Evolutionary conservation across 1,140 invertebrate species (phyloP).

Genomic region (Lepidurus apus): DNA sequence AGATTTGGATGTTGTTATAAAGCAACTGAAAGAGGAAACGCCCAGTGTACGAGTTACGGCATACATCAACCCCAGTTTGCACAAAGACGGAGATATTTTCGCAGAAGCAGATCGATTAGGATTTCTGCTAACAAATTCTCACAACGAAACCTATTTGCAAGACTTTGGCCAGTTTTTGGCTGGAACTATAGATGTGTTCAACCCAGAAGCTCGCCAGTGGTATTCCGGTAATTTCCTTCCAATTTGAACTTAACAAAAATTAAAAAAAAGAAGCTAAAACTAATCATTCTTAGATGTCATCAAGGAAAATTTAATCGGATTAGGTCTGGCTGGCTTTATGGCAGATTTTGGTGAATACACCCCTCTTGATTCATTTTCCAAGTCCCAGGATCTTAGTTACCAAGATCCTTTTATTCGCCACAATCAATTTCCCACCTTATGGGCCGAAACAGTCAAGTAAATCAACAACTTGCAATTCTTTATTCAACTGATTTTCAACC

Average conservation of each 20-base stretch:
- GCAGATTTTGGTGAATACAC: conserved; percentile 49
- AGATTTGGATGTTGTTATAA: conserved; percentile 41
- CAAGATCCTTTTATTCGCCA: conserved; percentile 32
- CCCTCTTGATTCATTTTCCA: conserved; percentile 40
- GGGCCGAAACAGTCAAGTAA: conserved; percentile 35
- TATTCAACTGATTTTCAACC: background rate
- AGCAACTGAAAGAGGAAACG: conserved; percentile 39
- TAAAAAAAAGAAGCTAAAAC: background rate
- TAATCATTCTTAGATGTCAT: conserved; percentile 40
- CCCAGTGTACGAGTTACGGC: conserved; percentile 41
- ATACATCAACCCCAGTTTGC: conserved; percentile 47
- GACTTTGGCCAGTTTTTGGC: conserved; percentile 46
- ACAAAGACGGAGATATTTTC: conserved; percentile 43
- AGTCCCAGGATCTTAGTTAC: conserved; percentile 35
- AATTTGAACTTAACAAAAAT: background rate
- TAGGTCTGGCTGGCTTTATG: conserved; percentile 48
- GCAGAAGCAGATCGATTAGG: conserved; percentile 39
- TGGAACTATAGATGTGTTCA: conserved; percentile 45
- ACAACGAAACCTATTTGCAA: conserved; percentile 39
- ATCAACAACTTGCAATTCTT: background rate
- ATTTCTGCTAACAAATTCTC: conserved; percentile 42
- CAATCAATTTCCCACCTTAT: conserved; percentile 34
- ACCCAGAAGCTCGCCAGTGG: conserved; percentile 42
- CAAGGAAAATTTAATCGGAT: conserved; percentile 43
- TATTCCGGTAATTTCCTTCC: conserved; percentile 42